Percentiles rank a stretch among this genome's conserved stretches.
These are phyloP conservation scores for Sarcophaga carnaria DNA, from an alignment of 2,888 invertebrate genomes.

Conservation along the genomic window DNA sequence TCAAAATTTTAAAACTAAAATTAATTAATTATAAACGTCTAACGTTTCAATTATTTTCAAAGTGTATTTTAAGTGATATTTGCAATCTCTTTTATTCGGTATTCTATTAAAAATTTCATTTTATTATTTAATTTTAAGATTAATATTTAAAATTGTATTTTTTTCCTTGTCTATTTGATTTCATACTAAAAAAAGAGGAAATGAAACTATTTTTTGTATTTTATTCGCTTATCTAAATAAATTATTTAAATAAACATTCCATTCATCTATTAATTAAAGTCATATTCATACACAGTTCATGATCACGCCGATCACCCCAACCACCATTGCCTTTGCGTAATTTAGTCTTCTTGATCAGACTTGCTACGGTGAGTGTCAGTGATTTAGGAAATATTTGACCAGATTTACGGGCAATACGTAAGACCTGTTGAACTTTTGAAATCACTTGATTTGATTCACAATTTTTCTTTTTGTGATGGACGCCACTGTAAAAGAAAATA, in stretches of 20 bases:
- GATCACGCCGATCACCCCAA: conserved; percentile 96
- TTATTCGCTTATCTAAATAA: conserved; percentile 7
- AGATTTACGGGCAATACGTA: conserved; percentile 86
- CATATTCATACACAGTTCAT: conserved; percentile 90
- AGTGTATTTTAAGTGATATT: too few relatives aligned
- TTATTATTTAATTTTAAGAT: background rate
- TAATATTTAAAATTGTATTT: background rate
- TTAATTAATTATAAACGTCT: background rate
- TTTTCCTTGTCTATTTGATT: conserved; percentile 34
- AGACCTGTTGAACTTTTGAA: conserved; percentile 91
- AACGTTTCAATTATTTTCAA: background rate
- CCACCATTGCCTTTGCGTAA: conserved; percentile 96
- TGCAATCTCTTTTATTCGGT: background rate
- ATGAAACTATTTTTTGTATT: conserved; percentile 44
- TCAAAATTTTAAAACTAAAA: too few relatives aligned
- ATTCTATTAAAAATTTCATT: background rate
- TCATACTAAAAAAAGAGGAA: conserved; percentile 32
- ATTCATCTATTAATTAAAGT: conserved; percentile 81
- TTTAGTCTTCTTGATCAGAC: conserved; percentile 88
- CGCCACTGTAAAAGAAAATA: conserved; percentile 86
- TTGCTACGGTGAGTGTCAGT: conserved; percentile 86
- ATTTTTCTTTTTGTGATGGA: conserved; percentile 96
- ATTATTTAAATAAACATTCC: conserved; percentile 41
- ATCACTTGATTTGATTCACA: conserved; percentile 93
- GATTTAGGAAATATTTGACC: conserved; percentile 87